Evolutionary conservation across 1,140 invertebrate species (phyloP).

Genomic region (Cecropterus lyciades): DNA sequence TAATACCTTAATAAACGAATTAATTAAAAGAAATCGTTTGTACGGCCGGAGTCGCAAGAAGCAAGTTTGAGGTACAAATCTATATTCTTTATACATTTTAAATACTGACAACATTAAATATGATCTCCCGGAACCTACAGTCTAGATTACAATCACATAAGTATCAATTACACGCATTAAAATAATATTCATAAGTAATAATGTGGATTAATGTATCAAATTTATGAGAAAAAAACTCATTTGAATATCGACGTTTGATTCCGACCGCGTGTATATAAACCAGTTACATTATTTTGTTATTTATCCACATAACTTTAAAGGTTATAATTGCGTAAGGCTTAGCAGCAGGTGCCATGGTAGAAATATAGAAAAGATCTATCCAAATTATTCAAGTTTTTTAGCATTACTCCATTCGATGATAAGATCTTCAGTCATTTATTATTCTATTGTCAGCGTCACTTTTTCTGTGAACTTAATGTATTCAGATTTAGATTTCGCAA

Average conservation of each 20-base stretch:
- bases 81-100: neutral
- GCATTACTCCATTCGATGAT: conserved; percentile 14
- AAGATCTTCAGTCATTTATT: conserved; percentile 26
- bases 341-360: conserved; percentile 3
- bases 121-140: conserved; percentile 19
- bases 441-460: conserved; percentile 9
- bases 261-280: neutral
- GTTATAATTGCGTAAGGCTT: conserved; percentile 9
- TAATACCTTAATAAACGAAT: too few species aligned
- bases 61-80: too few species aligned
- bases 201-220: conserved; percentile 27
- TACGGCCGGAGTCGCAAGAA: too few species aligned
- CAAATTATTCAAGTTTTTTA: conserved; percentile 27
- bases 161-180: conserved; percentile 34
- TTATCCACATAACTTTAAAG: neutral
- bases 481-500: conserved; percentile 14
- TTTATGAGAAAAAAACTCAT: conserved; percentile 27
- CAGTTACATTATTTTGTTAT: neutral
- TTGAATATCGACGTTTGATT: conserved; percentile 19
- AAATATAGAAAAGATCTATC: conserved; percentile 7
- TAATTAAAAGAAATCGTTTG: too few species aligned
- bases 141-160: conserved; percentile 21
- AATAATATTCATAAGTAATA: conserved; percentile 27
- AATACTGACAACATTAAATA: conserved; percentile 24
- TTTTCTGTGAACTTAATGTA: conserved; percentile 18